Evolutionary conservation across 2,888 invertebrate species (phyloP), one percentile per base, ranked within the genome.

Genomic region (Conchocele bisecta): DNA sequence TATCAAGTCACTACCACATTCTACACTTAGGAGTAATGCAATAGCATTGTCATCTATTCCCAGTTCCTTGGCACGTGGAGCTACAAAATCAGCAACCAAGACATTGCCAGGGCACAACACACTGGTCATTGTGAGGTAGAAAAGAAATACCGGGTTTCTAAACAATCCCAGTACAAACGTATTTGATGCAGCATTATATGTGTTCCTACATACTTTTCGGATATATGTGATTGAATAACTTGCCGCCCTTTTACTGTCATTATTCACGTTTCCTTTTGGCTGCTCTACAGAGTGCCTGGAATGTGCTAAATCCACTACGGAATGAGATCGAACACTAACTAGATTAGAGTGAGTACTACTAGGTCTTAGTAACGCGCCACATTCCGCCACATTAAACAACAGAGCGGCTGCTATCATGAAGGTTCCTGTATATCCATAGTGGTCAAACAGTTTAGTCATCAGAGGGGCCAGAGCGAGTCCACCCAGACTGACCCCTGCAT

Each of bases 301-400:
- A n/a, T n/a, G n/a, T n/a, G n/a, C n/a, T n/a, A n/a, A n/a, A n/a
- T n/a, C n/a, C n/a, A n/a, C n/a, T n/a, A n/a, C n/a, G n/a, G n/a
- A n/a, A n/a, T n/a, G n/a, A n/a, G n/a, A n/a, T n/a, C n/a, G n/a
- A n/a, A n/a, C n/a, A n/a, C n/a, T n/a, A n/a, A n/a, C n/a, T n/a
- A n/a, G n/a, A n/a, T n/a, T n/a, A n/a, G n/a, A n/a, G n/a, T n/a
- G n/a, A n/a, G n/a, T n/a, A n/a, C n/a, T n/a, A n/a, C n/a, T n/a
- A n/a, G 78, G 74, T 54, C 78, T 37, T n/a, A 78, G 61, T 4
- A 78, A 35, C 22, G 59, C 54, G 3, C 57, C 78, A n/a, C 64
- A 54, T 20, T 76, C 50, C 31, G 61, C 63, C 1, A 69, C 58
- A 26, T 82, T 71, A 6, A 78, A 46, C 17, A 68, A 31, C 7